Evolutionary conservation across 2,888 invertebrate species (phyloP).

Genomic region (Sinopyrophorus schimmeli): DNA sequence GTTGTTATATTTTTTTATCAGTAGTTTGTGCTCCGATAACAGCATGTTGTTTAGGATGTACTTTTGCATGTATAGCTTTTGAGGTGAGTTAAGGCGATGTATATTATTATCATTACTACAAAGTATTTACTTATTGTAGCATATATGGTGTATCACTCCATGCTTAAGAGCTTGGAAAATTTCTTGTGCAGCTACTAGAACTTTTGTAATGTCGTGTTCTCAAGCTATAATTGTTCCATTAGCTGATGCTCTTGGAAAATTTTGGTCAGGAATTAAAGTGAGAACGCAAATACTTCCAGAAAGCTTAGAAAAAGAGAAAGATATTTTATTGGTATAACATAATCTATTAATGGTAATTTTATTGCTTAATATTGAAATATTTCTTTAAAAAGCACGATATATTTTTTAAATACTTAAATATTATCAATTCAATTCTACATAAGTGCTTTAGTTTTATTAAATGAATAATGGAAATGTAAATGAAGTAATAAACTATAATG

Average conservation of each 20-base stretch:
- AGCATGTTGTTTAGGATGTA: conserved; percentile 67
- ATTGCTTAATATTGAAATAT: too few species aligned
- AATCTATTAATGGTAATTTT: too few species aligned
- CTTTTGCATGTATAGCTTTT: conserved; percentile 72
- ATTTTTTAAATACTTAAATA: too few species aligned
- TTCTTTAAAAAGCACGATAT: too few species aligned
- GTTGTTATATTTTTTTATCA: conserved; percentile 71
- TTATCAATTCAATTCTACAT: too few species aligned
- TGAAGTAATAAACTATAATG: too few species aligned
- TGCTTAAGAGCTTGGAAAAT: conserved; percentile 69
- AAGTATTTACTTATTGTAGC: conserved; percentile 58
- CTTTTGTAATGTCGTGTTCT: conserved; percentile 61
- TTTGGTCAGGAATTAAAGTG: conserved; percentile 64
- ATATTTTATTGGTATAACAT: conserved; percentile 38
- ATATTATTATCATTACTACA: too few species aligned
- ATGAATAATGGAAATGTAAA: too few species aligned
- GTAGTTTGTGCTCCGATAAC: conserved; percentile 69
- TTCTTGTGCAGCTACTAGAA: conserved; percentile 64
- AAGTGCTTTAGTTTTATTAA: too few species aligned
- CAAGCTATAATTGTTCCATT: conserved; percentile 67
- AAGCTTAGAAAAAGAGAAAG: conserved; percentile 54
- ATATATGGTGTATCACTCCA: conserved; percentile 75
- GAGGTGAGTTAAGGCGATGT: conserved; percentile 65
- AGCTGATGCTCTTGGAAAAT: conserved; percentile 64
- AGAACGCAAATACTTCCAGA: conserved; percentile 59